phyloP scores from a whole-genome alignment of 2,797 vertebrate species.

The Premnoplex brunnescens region DNA sequence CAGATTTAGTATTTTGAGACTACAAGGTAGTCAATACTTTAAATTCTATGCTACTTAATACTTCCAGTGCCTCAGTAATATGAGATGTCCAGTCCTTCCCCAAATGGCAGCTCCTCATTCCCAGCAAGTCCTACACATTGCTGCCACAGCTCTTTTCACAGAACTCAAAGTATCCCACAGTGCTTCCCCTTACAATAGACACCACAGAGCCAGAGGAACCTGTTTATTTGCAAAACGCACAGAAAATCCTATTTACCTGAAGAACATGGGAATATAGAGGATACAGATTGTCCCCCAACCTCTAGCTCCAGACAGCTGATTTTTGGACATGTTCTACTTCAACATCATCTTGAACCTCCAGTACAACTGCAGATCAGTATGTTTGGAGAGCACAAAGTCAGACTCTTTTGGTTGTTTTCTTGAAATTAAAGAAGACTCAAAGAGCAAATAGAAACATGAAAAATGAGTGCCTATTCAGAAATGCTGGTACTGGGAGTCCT shows the following conservation, averaged over 20 bases:
- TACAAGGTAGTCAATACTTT: background rate
- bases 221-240: background rate
- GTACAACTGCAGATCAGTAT: background rate
- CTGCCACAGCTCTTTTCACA: background rate
- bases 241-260: background rate
- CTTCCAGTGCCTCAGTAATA: background rate
- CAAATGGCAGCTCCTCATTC: background rate
- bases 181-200: background rate
- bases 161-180: background rate
- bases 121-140: accelerated
- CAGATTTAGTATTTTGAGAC: background rate
- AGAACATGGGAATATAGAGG: background rate
- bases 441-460: background rate
- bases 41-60: background rate
- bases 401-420: background rate
- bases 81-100: background rate
- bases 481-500: background rate
- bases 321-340: background rate
- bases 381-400: background rate
- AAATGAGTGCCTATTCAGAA: background rate
- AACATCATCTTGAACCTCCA: background rate
- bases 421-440: background rate
- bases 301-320: background rate
- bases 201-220: background rate
- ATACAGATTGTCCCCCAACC: background rate